Percentiles rank a stretch among this genome's conserved stretches.
phyloP scores from a whole-genome alignment of 2,888 invertebrate genomes.

The Dexiosoma caninum region DNA sequence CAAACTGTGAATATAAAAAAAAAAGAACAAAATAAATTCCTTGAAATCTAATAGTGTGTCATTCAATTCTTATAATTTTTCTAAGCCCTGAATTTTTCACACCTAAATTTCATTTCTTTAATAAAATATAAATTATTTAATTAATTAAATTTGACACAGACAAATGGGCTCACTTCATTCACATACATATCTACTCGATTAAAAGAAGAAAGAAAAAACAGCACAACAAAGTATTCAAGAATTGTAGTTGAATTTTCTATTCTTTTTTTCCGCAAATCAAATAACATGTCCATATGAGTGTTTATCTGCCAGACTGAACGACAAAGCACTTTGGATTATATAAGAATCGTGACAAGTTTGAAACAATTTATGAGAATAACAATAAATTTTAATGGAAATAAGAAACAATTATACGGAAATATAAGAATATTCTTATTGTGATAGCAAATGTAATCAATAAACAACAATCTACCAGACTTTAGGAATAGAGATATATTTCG shows the following conservation, averaged over 20 bases:
- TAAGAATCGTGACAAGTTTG: conserved; percentile 52
- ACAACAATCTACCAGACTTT: not conserved
- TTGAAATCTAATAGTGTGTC: no score
- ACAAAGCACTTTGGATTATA: conserved; percentile 1
- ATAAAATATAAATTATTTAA: conserved; percentile 4
- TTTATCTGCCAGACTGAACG: conserved; percentile 11
- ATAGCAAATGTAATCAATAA: conserved; percentile 12
- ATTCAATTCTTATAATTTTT: no score
- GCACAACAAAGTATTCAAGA: conserved; percentile 18
- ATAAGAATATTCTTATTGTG: not conserved
- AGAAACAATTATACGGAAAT: conserved; percentile 44
- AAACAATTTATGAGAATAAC: conserved; percentile 31
- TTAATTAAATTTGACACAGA: conserved; percentile 45
- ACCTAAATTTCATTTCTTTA: no score
- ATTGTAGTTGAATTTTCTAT: not conserved
- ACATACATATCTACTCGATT: not conserved
- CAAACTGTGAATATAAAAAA: no score
- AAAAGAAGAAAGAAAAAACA: not conserved
- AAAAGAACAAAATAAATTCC: no score
- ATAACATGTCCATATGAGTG: not conserved
- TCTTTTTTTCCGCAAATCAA: not conserved
- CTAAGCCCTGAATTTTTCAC: conserved; percentile 16
- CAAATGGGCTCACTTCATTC: conserved; percentile 15
- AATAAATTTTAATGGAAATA: conserved; percentile 22
- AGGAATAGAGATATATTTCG: not conserved